These are phyloP conservation scores for Drosophila chauvacae DNA, from an alignment of 1,140 invertebrate genomes.

Conservation along the genomic window DNA sequence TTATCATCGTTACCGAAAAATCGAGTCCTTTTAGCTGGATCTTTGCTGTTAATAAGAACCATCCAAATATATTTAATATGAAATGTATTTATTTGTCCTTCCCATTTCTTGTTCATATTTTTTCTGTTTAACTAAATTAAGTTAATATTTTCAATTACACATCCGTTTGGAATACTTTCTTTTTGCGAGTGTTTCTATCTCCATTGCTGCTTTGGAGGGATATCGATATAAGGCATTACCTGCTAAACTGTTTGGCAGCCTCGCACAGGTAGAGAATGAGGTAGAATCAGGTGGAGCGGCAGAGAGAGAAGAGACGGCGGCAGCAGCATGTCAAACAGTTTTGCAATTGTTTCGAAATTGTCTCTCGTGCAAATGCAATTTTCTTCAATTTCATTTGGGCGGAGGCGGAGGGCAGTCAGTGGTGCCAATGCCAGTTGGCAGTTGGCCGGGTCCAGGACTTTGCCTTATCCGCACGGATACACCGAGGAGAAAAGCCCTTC, in stretches of 20 bases:
- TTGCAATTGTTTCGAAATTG: slow-evolving; percentile 83
- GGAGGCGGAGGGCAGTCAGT: slow-evolving; percentile 56
- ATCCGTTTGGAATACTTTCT: neutral
- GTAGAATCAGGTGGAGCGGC: slow-evolving; percentile 6
- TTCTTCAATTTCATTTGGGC: slow-evolving; percentile 83
- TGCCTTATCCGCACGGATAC: slow-evolving; percentile 33
- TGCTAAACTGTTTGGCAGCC: slow-evolving; percentile 83
- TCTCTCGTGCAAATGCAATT: slow-evolving; percentile 83
- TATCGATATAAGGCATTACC: slow-evolving; percentile 83
- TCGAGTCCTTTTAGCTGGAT: neutral
- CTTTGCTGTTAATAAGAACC: neutral
- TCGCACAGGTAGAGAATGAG: slow-evolving; percentile 41
- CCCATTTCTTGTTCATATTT: neutral
- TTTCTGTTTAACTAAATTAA: neutral
- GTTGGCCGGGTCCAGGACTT: slow-evolving; percentile 44
- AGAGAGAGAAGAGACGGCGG: slow-evolving; percentile 14
- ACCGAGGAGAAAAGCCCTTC: slow-evolving; percentile 12
- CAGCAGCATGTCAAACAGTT: slow-evolving; percentile 81
- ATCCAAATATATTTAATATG: neutral
- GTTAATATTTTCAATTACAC: neutral
- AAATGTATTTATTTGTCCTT: neutral
- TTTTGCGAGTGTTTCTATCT: slow-evolving; percentile 2
- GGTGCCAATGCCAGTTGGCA: slow-evolving; percentile 68
- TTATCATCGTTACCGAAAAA: neutral
- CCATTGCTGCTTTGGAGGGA: slow-evolving; percentile 41